A percentile compares a stretch with the other conserved stretches of the same genome.
phyloP scores from a whole-genome alignment of 1,140 invertebrate species.

The Papilio polytes region DNA sequence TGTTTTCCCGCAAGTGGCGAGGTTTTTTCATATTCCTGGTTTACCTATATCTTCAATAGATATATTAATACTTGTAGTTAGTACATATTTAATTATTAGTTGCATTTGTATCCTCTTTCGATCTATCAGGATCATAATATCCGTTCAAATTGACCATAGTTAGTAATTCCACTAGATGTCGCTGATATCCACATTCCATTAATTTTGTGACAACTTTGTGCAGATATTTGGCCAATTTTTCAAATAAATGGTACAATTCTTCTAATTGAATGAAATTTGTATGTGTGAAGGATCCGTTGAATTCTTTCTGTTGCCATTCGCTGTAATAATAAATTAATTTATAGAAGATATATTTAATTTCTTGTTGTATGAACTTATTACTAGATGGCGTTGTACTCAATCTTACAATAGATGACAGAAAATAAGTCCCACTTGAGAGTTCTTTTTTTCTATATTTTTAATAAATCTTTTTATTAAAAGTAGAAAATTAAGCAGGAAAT shows the following conservation, averaged over 20 bases:
- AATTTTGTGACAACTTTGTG: constrained; percentile 77
- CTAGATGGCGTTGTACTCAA: neutral
- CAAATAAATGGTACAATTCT: constrained; percentile 76
- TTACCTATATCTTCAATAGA: no score
- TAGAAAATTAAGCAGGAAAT: neutral
- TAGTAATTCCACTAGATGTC: constrained; percentile 76
- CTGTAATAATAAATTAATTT: constrained; percentile 53
- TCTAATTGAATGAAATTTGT: constrained; percentile 70
- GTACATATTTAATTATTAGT: neutral
- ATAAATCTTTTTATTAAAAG: neutral
- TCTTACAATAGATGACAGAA: neutral
- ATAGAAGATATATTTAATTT: neutral
- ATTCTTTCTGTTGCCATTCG: constrained; percentile 78
- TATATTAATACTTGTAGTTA: neutral
- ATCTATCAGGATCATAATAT: constrained; percentile 72
- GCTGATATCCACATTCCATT: constrained; percentile 80
- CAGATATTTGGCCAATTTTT: constrained; percentile 77
- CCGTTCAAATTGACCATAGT: constrained; percentile 80
- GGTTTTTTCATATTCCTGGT: no score
- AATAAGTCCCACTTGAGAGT: neutral
- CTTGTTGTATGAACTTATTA: neutral
- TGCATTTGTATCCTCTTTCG: constrained; percentile 54
- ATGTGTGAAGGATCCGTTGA: constrained; percentile 69
- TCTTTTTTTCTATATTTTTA: neutral
- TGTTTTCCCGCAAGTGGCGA: no score